Evolutionary conservation across 2,888 invertebrate species (phyloP).

Genomic region (Yponomeuta plumbellus): DNA sequence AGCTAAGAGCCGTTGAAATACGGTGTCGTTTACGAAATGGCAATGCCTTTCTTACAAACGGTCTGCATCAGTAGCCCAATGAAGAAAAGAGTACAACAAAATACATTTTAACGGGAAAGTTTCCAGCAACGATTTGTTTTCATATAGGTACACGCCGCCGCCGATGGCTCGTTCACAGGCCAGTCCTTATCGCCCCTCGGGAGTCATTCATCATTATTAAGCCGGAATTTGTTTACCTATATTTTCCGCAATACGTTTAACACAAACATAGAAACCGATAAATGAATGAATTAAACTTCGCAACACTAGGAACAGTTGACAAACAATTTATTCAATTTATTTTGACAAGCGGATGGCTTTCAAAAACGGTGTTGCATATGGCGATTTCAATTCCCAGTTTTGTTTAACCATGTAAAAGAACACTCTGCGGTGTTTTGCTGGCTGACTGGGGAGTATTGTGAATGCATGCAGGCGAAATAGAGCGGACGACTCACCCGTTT

Average conservation of each 20-base stretch:
- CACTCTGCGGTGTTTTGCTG: neutral
- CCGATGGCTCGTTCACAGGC: neutral
- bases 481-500: slow-evolving; percentile 87
- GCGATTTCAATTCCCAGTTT: slow-evolving; percentile 1
- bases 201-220: slow-evolving; percentile 39
- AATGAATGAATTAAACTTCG: neutral
- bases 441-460: neutral
- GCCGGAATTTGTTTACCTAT: slow-evolving; percentile 9
- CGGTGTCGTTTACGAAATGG: slow-evolving; percentile 15
- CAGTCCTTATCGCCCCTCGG: slow-evolving; percentile 31
- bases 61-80: neutral
- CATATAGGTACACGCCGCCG: slow-evolving; percentile 13
- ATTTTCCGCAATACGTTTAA: neutral
- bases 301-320: neutral
- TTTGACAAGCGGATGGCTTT: neutral
- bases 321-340: neutral
- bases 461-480: slow-evolving; percentile 15
- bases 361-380: neutral
- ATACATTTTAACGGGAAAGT: slow-evolving; percentile 23
- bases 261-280: neutral
- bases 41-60: neutral
- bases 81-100: slow-evolving; percentile 28
- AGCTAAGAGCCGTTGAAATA: slow-evolving; percentile 7
- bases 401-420: slow-evolving; percentile 1
- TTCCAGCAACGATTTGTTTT: slow-evolving; percentile 34